Evolutionary conservation across 1,140 invertebrate species (phyloP), one percentile per base, ranked within the genome.

Genomic region (Drosophila kurseongensis): DNA sequence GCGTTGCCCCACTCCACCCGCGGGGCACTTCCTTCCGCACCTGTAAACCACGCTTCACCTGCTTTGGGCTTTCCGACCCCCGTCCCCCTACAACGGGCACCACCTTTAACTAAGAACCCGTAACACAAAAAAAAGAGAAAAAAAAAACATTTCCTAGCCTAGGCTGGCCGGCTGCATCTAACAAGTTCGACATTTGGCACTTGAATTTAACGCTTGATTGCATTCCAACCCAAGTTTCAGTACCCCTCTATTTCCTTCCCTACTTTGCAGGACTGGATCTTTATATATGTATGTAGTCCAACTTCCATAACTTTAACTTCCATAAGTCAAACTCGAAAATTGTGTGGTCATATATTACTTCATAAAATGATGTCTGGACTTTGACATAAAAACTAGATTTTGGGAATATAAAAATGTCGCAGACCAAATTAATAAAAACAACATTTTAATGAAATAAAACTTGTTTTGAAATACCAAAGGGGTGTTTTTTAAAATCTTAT

Each of bases 191-290:
- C 67, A 83, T 79, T 86, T 88, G 83, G 83, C 79, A 88, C 83
- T 88, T 86, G 86, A 86, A 86, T 86, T 88, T 86, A 86, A 86
- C 83, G 83, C 83, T 83, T 88, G 83, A 86, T 86, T 86, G 83
- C 83, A 83, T 83, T 82, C 58, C 75, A 42, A 47, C 51, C 55
- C 8, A 54, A 41, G 42, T 56, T 41, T 56, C 51, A 16, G 29
- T 60, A 44, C 18, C 58, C 7, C 58, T 48, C 47, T 32, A 38
- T 7, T 16, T 18, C 27, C 23, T 44, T 44, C 40, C 29, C 12
- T 29, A 29, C 12, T 16, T 32, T 7, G 10, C 29, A 5, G 44
- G 38, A 63, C 65, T 51, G 65, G 45, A 67, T 67, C 61, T 35
- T 32, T 44, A 27, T 5, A 35, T 45, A 60, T 12, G 40, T 45